Evolutionary conservation across 2,797 vertebrate genomes (phyloP), one percentile per base, ranked within the genome.

Genomic region (Enteromius treurensis): DNA sequence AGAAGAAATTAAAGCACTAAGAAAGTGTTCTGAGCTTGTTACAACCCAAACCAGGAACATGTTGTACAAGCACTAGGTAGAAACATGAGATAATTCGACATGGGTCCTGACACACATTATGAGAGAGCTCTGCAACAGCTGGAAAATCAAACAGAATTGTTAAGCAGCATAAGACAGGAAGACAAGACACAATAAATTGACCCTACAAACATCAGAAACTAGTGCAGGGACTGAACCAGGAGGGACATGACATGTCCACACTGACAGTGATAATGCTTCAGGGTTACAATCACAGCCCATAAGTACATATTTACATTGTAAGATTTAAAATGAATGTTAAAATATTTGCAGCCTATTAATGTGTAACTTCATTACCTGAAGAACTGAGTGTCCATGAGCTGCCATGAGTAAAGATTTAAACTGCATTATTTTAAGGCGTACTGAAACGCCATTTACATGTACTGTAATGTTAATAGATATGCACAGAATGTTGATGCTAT

Each of bases 81-180:
- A 81, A 73, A 81, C 37, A 60, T n/a, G 4, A 14, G 64, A 77
- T 68, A 47, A 75, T 34, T 79, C 55, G 42, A 29, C 26, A 64
- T 64, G 26, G 60, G 14, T 17, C 26, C 60, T 64, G 60, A 75
- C 64, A 69, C 40, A 2, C 26, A 79, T 62, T 81, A 62, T 15
- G 34, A 75, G 37, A 68, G 37, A 75, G 47, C 45, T 47, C 68
- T 65, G 53, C 55, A 71, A 47, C 67, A 58, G 80, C 83, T 40
- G 75, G 3, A 40, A 68, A 71, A 62, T 62, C 82, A 37, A 68
- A 65, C 62, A 40, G 40, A 69, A 80, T 60, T 76, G 60, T 68
- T 80, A 40, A 84, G 40, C 47, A 80, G 60, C 62, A 26, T 75
- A 21, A 32, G 51, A 75, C 42, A 65, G 51, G 47, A 75, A 47